These are phyloP conservation scores for Heterodera filipjevi DNA, from an alignment of 2,888 invertebrate genomes.

Conservation along the genomic window DNA sequence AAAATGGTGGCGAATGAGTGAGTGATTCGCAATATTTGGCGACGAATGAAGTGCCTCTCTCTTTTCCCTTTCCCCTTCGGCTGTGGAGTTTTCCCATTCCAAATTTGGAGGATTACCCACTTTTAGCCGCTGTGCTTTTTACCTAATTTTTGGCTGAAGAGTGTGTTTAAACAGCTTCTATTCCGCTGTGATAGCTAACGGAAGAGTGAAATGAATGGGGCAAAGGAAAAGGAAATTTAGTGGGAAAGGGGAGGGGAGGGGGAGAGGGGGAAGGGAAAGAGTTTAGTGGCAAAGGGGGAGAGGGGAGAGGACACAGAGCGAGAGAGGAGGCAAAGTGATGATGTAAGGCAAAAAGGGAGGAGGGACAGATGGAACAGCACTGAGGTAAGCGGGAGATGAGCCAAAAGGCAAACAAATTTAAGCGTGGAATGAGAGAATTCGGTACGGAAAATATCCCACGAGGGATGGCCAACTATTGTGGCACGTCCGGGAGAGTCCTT, in stretches of 20 bases:
- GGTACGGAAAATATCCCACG: background rate
- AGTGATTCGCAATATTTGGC: background rate
- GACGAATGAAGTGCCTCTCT: background rate
- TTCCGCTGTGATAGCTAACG: too few relatives aligned
- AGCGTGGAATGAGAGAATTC: background rate
- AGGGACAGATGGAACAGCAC: background rate
- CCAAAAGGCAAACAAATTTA: slow-evolving; percentile 14
- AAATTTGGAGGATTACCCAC: slow-evolving; percentile 16
- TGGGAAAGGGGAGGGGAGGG: background rate
- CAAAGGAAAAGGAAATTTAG: background rate
- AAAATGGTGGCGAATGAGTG: background rate
- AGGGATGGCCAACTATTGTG: background rate
- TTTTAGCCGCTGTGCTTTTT: background rate
- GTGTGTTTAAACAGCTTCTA: slow-evolving; percentile 11
- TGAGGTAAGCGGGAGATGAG: slow-evolving; percentile 5
- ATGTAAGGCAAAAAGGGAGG: background rate
- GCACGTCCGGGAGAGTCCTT: background rate
- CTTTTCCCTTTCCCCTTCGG: background rate
- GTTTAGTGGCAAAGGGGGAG: background rate
- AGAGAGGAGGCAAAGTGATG: background rate
- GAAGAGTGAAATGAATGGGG: too few relatives aligned
- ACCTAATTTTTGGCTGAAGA: background rate
- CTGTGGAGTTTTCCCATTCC: background rate
- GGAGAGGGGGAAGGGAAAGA: background rate
- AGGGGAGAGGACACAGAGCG: background rate